A percentile compares a stretch with the other conserved stretches of the same genome.
These are phyloP conservation scores for Leptestheria dahalacensis DNA, from an alignment of 1,140 invertebrate species.

Conservation along the genomic window DNA sequence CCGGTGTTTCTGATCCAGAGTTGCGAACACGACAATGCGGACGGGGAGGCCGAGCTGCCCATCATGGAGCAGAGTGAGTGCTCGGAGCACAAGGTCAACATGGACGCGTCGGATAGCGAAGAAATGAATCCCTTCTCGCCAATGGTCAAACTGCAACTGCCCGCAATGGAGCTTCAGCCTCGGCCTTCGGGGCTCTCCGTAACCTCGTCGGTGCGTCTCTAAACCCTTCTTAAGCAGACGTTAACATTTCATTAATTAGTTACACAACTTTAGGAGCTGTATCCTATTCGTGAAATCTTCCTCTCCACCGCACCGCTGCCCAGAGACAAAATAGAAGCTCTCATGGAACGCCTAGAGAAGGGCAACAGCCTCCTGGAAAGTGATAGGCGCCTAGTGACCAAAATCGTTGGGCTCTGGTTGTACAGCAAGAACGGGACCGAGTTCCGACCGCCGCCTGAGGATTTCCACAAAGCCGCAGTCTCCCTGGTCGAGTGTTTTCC, in stretches of 20 bases:
- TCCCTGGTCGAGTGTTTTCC: not conserved
- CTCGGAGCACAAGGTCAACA: too few species aligned
- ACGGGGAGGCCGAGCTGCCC: not conserved
- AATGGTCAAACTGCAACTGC: too few species aligned
- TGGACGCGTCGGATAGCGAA: too few species aligned
- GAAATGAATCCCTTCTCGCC: too few species aligned
- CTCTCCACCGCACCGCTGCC: not conserved
- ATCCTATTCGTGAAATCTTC: too few species aligned
- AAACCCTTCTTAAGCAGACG: too few species aligned
- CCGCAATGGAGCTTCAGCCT: too few species aligned
- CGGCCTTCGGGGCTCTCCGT: too few species aligned
- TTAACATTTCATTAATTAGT: too few species aligned
- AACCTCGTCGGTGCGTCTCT: too few species aligned
- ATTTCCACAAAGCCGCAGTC: not conserved
- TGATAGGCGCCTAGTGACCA: not conserved
- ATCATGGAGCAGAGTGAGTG: not conserved
- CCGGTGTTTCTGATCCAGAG: not conserved
- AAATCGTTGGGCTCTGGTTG: not conserved
- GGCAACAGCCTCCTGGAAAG: not conserved
- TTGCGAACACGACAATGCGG: not conserved
- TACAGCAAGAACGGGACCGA: not conserved
- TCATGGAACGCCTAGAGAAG: not conserved
- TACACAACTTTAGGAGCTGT: too few species aligned
- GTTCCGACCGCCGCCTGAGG: not conserved
- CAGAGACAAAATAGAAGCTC: not conserved